Evolutionary conservation across 2,888 invertebrate species (phyloP), one percentile per base, ranked within the genome.

Genomic region (Perizoma affinitatum): DNA sequence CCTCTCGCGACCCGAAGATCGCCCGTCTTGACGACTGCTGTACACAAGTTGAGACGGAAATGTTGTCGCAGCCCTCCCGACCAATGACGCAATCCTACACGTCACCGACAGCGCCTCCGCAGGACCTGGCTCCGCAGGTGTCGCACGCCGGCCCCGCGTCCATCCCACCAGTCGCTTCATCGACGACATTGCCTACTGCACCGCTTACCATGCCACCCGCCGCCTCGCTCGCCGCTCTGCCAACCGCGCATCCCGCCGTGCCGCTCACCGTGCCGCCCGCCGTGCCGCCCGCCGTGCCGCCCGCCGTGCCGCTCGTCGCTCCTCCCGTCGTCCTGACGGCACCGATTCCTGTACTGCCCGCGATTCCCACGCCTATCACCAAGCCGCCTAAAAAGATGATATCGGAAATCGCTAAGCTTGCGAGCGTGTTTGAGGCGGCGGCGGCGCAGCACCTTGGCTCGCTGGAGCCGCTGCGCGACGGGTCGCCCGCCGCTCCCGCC

Each of bases 371-470:
- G 33, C 86, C 92, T 6, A 87, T 89, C 54, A 88, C 86, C 65
- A 88, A 89, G 59, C 87, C 90, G 5, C 88, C 89, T 1, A 88
- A 90, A 68, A 88, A 92, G 69, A 86, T 92, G 84, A 85, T 93
- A 71, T 89, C 90, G 4, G 89, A 91, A 71, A 90, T 88, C 70
- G 86, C 90, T 22, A 86, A 88, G 68, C 72, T 89, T 10, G 85
- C 90, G 45, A 78, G 84, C 53, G 82, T 81, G 0, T 88, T 88
- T 69, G 88, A 90, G 41, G 80, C 83, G 4, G 82, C 81, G n/a
- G 79, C 81, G 8, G 79, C 81, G 0, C 80, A 79, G 38, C 71
- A 73, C 43, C 66, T 61, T 5, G 55, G 64, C 6, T 70, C 61
- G 40, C 70, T 66, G 51, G 71, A 64, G 54, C 66, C 60, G 51